These are phyloP conservation scores for Sialis fuliginosa DNA, from an alignment of 2,888 invertebrate genomes.

Conservation along the genomic window DNA sequence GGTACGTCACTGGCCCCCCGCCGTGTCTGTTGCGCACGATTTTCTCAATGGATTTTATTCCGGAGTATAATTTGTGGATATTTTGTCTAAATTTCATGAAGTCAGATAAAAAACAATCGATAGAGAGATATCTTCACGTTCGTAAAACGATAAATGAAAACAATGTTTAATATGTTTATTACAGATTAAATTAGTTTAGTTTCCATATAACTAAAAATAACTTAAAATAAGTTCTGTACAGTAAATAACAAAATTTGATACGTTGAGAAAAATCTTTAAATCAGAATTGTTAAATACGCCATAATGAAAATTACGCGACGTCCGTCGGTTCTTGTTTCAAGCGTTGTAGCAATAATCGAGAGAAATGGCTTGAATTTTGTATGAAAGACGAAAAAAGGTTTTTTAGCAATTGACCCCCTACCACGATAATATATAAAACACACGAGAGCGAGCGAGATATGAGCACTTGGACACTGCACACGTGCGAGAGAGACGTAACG, in stretches of 20 bases:
- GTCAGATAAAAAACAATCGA: no score
- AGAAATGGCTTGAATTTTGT: conserved; percentile 27
- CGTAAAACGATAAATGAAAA: no score
- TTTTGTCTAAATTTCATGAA: no score
- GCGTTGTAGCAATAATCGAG: conserved; percentile 23
- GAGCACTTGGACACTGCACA: background rate
- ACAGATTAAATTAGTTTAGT: no score
- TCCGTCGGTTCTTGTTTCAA: conserved; percentile 21
- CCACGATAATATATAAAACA: conserved; percentile 21
- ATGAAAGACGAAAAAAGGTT: conserved; percentile 26
- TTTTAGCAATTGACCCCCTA: conserved; percentile 25
- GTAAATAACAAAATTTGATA: background rate
- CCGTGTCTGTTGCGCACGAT: no score
- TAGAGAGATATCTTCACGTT: no score
- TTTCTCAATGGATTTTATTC: no score
- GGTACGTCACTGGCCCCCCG: no score
- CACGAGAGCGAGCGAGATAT: background rate
- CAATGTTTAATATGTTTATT: no score
- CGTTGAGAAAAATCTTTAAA: background rate
- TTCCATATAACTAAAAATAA: no score
- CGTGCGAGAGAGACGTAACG: background rate
- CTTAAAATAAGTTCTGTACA: background rate
- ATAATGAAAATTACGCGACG: conserved; percentile 6
- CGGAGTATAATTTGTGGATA: no score
- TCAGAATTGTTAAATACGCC: background rate